Base-by-base conservation (phyloP, 2,888 invertebrate genomes). In the Cyclophora albipunctata region DNA sequence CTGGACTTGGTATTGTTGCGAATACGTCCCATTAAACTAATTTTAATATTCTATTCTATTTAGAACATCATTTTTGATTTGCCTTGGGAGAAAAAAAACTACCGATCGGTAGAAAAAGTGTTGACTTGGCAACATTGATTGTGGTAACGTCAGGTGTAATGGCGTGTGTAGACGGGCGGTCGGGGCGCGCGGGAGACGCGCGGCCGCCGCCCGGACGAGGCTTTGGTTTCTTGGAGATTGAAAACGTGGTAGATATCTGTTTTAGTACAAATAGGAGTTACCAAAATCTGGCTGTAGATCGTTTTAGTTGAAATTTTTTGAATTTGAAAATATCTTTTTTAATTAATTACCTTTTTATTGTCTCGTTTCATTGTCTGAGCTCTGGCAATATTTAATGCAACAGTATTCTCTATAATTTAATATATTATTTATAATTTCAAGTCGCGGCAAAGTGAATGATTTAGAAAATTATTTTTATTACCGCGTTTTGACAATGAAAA, bases 1-100 rank as follows among this genome's bases (percentile, higher is more conserved):
- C 64, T 69, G 55, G 63, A 72, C 71, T 78, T 79, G 79, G 79
- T 81, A 80, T 73, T 80, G 81, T 80, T 80, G 80, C 75, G 53
- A 58, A 68, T 60, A 50, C 51, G 51, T 50, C 54, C 45, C 51
- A 49, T 51, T 56, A 42, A 46, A 50, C 41, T 37, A 37, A 5
- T 37, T 37, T 37, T 37, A 37, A 37, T 37, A 37, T 37, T 37
- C 37, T 37, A 37, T 37, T 37, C 4, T 37, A 37, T 20, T 20
- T 20, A 20, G 20, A 20, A 20, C 20, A 20, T 20, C 20, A 20
- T 20, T 20, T 20, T 20, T 20, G 2, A 20, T 20, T 20, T 20
- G 20, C 2, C 20, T 20, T 20, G 20, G 20, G 20, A 20, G 20
- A 20, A 20, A 20, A 20, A 20, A 20, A 20, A 20, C 20, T 20